Base-by-base conservation (phyloP, 2,888 invertebrate species). In the Folsomia manolachei region DNA sequence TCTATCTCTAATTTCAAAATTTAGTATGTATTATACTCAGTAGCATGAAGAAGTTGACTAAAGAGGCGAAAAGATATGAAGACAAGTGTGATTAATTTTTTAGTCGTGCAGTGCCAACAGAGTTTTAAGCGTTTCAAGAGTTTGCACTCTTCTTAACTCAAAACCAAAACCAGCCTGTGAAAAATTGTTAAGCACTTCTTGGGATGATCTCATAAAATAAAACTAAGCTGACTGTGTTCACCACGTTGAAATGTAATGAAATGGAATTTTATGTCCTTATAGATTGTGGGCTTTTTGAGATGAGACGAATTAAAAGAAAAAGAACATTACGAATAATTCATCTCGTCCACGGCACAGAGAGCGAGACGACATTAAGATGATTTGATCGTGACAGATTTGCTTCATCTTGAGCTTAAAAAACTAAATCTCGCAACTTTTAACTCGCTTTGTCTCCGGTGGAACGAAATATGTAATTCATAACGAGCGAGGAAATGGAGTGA, bases 361-460 rank as follows among this genome's bases (percentile, higher is more conserved):
- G n/a, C 24, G 66, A 52, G 67, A 52, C 61, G 71, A 71, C 71
- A 63, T 68, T 68, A 68, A 71, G 71, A 63, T 71, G 71, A 71
- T 71, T 71, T 71, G 71, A 71, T 71, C 71, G 71, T 71, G 71
- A 71, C 71, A 71, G 67, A 71, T 71, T 68, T 68, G 68, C 71
- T 39, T 39, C n/a, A n/a, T n/a, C 39, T 39, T 39, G 4, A 4
- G 39, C 39, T 39, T 14, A 39, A 39, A 39, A 9, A 39, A 4
- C 4, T 39, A 39, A 4, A 39, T 39, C n/a, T n/a, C n/a, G n/a
- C n/a, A n/a, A n/a, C n/a, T n/a, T n/a, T n/a, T n/a, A n/a, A n/a
- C n/a, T n/a, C n/a, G n/a, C n/a, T n/a, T n/a, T n/a, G n/a, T n/a
- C n/a, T n/a, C n/a, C n/a, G n/a, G n/a, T n/a, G n/a, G n/a, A n/a